Conservation (phyloP, 1,140 invertebrate genomes). For the Antheraea pernyi region DNA sequence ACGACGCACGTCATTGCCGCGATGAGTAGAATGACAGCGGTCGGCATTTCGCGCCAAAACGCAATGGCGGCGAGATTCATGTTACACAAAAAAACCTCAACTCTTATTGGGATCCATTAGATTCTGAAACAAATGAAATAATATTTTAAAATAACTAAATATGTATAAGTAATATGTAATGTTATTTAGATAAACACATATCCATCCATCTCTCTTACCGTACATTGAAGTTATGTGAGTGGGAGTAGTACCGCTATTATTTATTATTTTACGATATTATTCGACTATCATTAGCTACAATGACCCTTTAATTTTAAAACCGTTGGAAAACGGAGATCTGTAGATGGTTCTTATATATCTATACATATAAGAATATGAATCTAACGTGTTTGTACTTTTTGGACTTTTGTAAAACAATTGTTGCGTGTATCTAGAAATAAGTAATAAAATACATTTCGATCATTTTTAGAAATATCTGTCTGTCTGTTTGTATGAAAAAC, state of each 20-base stretch:
- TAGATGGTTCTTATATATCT: too few species aligned
- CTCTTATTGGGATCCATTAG: slow-evolving; percentile 71
- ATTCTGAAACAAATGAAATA: slow-evolving; percentile 63
- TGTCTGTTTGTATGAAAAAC: too few species aligned
- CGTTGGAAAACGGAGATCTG: not conserved
- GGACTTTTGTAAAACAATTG: too few species aligned
- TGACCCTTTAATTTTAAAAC: not conserved
- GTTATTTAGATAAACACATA: not conserved
- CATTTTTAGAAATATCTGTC: too few species aligned
- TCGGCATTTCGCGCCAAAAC: slow-evolving; percentile 67
- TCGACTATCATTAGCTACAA: not conserved
- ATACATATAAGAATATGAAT: too few species aligned
- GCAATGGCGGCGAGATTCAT: slow-evolving; percentile 62
- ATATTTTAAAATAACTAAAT: slow-evolving; percentile 1
- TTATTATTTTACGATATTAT: too few species aligned
- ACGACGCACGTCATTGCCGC: slow-evolving; percentile 44
- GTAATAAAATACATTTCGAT: too few species aligned
- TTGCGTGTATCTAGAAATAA: too few species aligned
- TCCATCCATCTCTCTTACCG: not conserved
- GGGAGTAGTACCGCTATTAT: too few species aligned
- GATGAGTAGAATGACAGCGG: slow-evolving; percentile 51
- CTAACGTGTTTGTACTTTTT: too few species aligned
- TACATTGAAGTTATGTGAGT: not conserved
- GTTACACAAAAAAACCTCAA: slow-evolving; percentile 54
- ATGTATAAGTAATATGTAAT: not conserved